These are phyloP conservation scores for Oscheius sp. DNA, from an alignment of 2,888 invertebrate genomes.

Conservation along the genomic window DNA sequence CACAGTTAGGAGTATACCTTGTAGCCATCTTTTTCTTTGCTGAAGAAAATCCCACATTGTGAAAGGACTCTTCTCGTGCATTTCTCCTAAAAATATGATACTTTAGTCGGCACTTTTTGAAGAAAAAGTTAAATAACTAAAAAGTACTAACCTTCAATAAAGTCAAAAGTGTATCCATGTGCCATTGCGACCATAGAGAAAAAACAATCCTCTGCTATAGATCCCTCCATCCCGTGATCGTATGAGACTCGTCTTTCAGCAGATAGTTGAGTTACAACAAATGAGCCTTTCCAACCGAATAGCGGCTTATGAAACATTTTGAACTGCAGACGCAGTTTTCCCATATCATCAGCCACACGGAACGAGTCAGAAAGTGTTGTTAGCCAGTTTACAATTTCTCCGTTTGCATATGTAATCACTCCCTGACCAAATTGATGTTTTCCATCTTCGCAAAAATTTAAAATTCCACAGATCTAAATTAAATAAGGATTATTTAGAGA, in stretches of 20 bases:
- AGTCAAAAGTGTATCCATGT: slow-evolving; percentile 89
- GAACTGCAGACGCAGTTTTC: slow-evolving; percentile 90
- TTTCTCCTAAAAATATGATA: slow-evolving; percentile 83
- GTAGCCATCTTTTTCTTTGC: slow-evolving; percentile 92
- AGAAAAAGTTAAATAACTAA: not conserved
- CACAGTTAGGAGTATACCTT: slow-evolving; percentile 73
- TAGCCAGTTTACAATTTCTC: slow-evolving; percentile 92
- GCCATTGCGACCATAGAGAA: slow-evolving; percentile 94
- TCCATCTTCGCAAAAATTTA: slow-evolving; percentile 92
- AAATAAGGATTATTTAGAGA: not conserved
- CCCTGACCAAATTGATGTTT: slow-evolving; percentile 93
- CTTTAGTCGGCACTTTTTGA: not conserved
- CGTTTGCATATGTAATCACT: slow-evolving; percentile 82
- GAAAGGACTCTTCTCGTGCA: slow-evolving; percentile 98
- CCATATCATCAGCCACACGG: slow-evolving; percentile 96
- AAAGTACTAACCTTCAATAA: slow-evolving; percentile 80
- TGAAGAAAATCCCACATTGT: slow-evolving; percentile 92
- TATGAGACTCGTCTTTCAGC: slow-evolving; percentile 92
- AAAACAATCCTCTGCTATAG: slow-evolving; percentile 96
- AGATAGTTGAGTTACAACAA: slow-evolving; percentile 84
- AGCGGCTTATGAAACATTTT: slow-evolving; percentile 90
- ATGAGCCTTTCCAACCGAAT: slow-evolving; percentile 97
- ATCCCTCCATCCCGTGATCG: slow-evolving; percentile 94
- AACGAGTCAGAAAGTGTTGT: slow-evolving; percentile 90
- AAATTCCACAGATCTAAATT: slow-evolving; percentile 74